Evolutionary conservation across 2,888 invertebrate genomes (phyloP), one percentile per base, ranked within the genome.

Genomic region (Anticlea derivata): DNA sequence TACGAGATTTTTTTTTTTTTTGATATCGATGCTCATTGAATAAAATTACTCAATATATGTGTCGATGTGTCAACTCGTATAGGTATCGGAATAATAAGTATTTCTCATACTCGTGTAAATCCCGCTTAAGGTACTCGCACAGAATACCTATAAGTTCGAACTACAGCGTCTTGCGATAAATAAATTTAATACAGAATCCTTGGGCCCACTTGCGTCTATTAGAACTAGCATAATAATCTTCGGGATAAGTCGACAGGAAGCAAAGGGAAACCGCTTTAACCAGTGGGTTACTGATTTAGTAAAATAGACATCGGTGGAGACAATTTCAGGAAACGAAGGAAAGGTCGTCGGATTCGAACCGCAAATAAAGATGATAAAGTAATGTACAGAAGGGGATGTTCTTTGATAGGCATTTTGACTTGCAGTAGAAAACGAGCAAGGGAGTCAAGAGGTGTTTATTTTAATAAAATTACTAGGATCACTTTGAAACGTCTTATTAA

Each of bases 151-250:
- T 13, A 34, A 38, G 23, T 22, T 5, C 10, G n/a, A 26, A 39
- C 33, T 33, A 37, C 23, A 58, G 55, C 39, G 53, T 52, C 46
- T 57, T 51, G 50, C 41, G 54, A 66, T 67, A 67, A 63, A 68
- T 71, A 70, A 65, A 65, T 61, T 48, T 49, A 46, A 38, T 44
- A 46, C 46, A 8, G 48, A 35, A 11, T 37, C 55, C 54, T 50
- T 58, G 49, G 53, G 4, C 22, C 11, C 34, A 34, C 34, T 34
- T 34, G 10, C 34, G 6, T 8, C 34, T 20, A 20, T 7, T 20
- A 22, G 8, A 10, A 3, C 5, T 22, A 22, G 20, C 33, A 17
- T 17, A 17, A n/a, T n/a, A n/a, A n/a, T n/a, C n/a, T 31, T 13
- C 11, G 7, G 13, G 33, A 20, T 33, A 33, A 33, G 17, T 20